Evolutionary conservation across 2,888 invertebrate species (phyloP).

Genomic region (Leptinotarsa peninsularis): DNA sequence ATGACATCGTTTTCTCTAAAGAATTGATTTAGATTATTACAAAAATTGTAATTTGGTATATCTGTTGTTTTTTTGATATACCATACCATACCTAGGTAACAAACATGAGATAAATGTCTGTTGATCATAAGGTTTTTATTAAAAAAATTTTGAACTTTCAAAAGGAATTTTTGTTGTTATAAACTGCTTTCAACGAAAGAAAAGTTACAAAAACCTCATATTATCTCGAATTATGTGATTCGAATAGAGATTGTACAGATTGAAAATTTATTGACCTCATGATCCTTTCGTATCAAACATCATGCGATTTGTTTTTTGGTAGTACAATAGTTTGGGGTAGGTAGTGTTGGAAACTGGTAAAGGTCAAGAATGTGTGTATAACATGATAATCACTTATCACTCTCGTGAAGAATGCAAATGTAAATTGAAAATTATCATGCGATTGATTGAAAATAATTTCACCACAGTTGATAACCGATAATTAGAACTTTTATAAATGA

Average conservation of each 20-base stretch:
- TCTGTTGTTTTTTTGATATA: too few species aligned
- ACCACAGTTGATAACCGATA: not conserved
- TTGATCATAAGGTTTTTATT: too few species aligned
- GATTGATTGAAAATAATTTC: slow-evolving; percentile 9
- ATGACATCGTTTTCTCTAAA: too few species aligned
- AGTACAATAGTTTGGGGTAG: slow-evolving; percentile 10
- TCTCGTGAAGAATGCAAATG: slow-evolving; percentile 10
- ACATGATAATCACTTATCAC: slow-evolving; percentile 6
- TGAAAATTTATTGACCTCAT: not conserved
- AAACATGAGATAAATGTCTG: too few species aligned
- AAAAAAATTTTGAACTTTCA: too few species aligned
- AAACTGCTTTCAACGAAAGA: too few species aligned
- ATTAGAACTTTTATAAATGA: not conserved
- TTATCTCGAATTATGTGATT: too few species aligned
- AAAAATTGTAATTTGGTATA: too few species aligned
- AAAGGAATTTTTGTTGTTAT: too few species aligned
- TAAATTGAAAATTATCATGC: not conserved
- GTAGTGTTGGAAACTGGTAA: not conserved
- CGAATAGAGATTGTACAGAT: not conserved
- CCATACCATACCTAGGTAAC: too few species aligned
- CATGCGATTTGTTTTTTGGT: not conserved
- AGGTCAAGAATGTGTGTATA: not conserved
- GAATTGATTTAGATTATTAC: too few species aligned
- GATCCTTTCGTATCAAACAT: not conserved
- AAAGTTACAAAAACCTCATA: too few species aligned